These are phyloP conservation scores for Arnoldichthys spilopterus DNA, from an alignment of 2,797 vertebrate genomes.

Conservation along the genomic window DNA sequence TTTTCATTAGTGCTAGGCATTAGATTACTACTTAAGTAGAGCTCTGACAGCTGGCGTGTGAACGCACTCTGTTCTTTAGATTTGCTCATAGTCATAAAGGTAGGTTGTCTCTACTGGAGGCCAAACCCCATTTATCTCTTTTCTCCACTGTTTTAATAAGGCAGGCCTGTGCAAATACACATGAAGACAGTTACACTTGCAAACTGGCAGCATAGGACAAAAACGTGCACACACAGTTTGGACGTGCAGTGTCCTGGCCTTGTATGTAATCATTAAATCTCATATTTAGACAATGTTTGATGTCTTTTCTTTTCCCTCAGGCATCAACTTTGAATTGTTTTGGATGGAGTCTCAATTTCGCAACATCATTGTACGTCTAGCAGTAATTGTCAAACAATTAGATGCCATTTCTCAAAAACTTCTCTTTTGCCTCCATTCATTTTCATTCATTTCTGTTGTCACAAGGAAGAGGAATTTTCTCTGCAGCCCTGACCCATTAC, in stretches of 20 bases:
- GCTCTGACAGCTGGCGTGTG: not conserved
- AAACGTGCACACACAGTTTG: not conserved
- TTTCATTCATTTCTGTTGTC: conserved; percentile 38
- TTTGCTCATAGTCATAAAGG: conserved; percentile 21
- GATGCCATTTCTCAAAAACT: conserved; percentile 14
- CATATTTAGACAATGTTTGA: conserved; percentile 2
- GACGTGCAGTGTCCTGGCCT: not conserved
- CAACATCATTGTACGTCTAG: conserved; percentile 31
- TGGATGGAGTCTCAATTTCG: conserved; percentile 19
- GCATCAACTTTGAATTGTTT: conserved; percentile 8
- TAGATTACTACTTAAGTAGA: not conserved
- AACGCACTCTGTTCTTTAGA: conserved; percentile 28
- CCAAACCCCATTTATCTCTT: not conserved
- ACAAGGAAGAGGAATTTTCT: conserved; percentile 38
- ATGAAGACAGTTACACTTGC: not conserved
- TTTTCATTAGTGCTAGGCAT: conserved; percentile 20
- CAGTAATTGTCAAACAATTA: conserved; percentile 34
- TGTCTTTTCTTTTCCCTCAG: conserved; percentile 35
- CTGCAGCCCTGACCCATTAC: conserved; percentile 50
- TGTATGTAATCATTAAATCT: not conserved
- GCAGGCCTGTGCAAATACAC: not conserved
- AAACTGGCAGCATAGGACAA: not conserved
- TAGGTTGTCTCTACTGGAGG: not conserved
- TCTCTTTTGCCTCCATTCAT: conserved; percentile 40
- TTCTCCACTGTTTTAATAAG: not conserved